These are phyloP conservation scores for Oophaga sylvatica DNA, from an alignment of 2,797 vertebrate genomes.

Conservation along the genomic window DNA sequence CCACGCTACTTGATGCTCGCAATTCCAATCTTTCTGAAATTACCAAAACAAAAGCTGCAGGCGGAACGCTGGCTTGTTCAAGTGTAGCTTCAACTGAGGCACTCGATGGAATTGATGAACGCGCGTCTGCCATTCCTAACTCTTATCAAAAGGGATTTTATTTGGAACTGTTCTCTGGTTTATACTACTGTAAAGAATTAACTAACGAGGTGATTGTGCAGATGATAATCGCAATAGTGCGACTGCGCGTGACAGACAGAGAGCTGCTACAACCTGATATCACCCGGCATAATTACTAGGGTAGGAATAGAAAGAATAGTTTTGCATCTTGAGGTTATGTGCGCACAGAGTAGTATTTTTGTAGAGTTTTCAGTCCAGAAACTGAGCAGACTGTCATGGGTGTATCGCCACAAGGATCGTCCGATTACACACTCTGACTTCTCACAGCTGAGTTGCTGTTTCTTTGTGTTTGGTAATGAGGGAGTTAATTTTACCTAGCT, in stretches of 20 bases:
- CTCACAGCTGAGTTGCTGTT: too few relatives aligned
- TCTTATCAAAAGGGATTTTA: constrained; percentile 38
- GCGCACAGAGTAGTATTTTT: too few relatives aligned
- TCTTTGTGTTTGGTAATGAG: too few relatives aligned
- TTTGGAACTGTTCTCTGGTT: constrained; percentile 17
- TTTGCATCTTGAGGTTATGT: too few relatives aligned
- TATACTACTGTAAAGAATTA: constrained; percentile 14
- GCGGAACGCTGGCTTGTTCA: constrained; percentile 2
- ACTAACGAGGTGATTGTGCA: constrained; percentile 21
- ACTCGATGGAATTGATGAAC: constrained; percentile 22
- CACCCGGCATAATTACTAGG: neutral
- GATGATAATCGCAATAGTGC: constrained; percentile 33
- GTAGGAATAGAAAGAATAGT: neutral
- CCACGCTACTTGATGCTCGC: neutral
- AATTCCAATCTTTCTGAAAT: constrained; percentile 8
- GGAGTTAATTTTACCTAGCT: too few relatives aligned
- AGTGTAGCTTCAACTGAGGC: constrained; percentile 15
- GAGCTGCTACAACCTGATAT: constrained; percentile 14
- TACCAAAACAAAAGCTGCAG: constrained; percentile 24
- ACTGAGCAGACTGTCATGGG: too few relatives aligned
- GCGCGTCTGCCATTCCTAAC: neutral
- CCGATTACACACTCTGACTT: too few relatives aligned
- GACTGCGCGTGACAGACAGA: constrained; percentile 11
- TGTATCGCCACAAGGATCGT: too few relatives aligned
- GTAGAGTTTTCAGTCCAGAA: too few relatives aligned